Conservation (phyloP, 2,888 invertebrate species). For the Ellobium chinense region DNA sequence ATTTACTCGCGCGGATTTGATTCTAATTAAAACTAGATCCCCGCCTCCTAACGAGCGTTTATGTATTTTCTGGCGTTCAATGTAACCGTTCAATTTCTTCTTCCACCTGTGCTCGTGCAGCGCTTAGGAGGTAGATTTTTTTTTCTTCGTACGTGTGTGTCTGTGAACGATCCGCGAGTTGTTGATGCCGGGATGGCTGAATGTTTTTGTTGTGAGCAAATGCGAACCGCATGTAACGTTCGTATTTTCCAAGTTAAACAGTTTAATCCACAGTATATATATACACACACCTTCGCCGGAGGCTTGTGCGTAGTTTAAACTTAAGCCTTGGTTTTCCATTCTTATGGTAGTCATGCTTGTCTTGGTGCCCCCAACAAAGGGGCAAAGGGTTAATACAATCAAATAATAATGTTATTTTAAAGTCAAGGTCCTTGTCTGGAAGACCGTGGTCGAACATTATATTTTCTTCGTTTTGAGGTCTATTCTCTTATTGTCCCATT, state of each 20-base stretch:
- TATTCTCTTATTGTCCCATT: no score
- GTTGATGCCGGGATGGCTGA: not conserved
- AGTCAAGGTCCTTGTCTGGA: no score
- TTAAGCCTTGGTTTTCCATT: no score
- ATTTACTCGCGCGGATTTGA: not conserved
- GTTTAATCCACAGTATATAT: no score
- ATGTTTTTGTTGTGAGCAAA: not conserved
- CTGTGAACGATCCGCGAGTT: not conserved
- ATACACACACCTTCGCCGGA: no score
- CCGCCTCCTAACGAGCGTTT: constrained; percentile 12
- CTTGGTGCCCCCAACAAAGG: no score
- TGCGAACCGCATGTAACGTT: not conserved
- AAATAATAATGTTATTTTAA: no score
- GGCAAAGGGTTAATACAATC: no score
- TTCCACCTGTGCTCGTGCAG: not conserved
- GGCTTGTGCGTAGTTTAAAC: no score
- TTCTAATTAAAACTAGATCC: constrained; percentile 8
- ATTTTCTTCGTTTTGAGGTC: no score
- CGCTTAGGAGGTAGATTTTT: not conserved
- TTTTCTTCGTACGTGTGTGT: not conserved
- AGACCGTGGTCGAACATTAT: no score
- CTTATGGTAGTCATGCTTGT: no score
- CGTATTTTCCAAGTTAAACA: not conserved
- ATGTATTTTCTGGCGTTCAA: constrained; percentile 2
- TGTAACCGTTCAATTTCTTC: constrained; percentile 3